Conservation (phyloP, 2,797 vertebrate genomes). For the Taeniopygia guttata region DNA sequence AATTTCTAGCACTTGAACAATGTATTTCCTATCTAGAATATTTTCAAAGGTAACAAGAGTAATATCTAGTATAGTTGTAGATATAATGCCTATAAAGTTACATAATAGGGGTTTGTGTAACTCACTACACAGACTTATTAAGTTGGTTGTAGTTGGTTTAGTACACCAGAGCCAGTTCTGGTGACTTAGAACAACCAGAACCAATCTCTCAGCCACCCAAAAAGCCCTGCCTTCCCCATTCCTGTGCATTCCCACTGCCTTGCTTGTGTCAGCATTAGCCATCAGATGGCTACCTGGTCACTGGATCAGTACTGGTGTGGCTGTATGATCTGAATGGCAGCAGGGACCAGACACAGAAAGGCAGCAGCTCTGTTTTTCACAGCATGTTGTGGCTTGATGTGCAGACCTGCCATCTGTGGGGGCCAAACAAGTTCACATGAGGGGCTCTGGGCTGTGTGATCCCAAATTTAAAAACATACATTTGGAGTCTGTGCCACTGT, state of each 20-base stretch:
- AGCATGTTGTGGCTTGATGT: neutral
- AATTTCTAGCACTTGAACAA: neutral
- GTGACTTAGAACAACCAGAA: neutral
- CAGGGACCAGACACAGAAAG: neutral
- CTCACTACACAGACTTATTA: neutral
- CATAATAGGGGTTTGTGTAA: neutral
- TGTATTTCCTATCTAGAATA: neutral
- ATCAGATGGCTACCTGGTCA: neutral
- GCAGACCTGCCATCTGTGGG: neutral
- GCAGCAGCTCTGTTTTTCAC: neutral
- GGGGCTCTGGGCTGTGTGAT: neutral
- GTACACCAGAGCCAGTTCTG: neutral
- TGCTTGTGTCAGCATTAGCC: neutral
- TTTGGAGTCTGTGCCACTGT: neutral
- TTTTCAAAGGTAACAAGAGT: neutral
- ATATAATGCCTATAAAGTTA: neutral
- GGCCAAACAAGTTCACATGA: fast-evolving
- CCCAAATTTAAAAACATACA: neutral
- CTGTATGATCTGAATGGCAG: neutral
- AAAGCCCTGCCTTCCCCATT: neutral
- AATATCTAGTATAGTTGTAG: neutral
- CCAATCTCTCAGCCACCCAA: neutral
- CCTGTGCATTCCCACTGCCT: neutral
- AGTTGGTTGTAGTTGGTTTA: neutral
- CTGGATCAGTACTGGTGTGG: neutral